phyloP scores from a whole-genome alignment of 2,888 invertebrate species.

The Ormyrus thymus region DNA sequence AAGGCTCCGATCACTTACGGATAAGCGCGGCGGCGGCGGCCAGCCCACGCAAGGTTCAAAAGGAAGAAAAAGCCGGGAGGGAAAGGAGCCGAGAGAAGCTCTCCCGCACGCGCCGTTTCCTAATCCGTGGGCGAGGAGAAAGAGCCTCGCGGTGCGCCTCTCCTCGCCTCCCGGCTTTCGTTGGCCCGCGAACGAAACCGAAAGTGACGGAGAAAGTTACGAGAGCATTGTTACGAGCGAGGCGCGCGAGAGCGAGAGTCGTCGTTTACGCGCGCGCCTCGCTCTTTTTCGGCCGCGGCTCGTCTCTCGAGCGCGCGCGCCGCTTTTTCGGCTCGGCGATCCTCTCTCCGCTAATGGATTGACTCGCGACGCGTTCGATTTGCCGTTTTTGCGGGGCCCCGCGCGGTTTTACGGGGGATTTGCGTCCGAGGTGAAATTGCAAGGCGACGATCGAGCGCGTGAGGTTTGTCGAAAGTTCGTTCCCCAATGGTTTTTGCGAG shows the following conservation, averaged over 20 bases:
- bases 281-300: background rate
- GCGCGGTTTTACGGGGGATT: too few species aligned
- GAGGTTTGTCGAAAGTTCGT: too few species aligned
- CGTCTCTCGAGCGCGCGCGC: too few species aligned
- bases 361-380: too few species aligned
- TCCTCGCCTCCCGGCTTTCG: slow-evolving; percentile 6
- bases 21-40: too few species aligned
- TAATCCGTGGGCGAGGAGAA: slow-evolving; percentile 57
- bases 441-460: too few species aligned
- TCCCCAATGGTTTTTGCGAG: too few species aligned
- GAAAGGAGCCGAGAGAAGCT: slow-evolving; percentile 49
- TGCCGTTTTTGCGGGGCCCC: too few species aligned
- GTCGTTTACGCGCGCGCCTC: background rate
- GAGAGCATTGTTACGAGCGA: slow-evolving; percentile 72
- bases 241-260: slow-evolving; percentile 46
- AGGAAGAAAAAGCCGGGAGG: slow-evolving; percentile 54
- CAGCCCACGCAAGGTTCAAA: background rate
- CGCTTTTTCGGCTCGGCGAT: too few species aligned
- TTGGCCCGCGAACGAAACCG: slow-evolving; percentile 69
- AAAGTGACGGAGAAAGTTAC: slow-evolving; percentile 74
- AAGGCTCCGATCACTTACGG: too few species aligned
- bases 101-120: slow-evolving; percentile 67
- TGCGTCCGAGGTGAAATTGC: too few species aligned
- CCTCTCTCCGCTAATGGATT: too few species aligned
- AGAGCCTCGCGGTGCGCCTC: background rate